Evolutionary conservation across 2,113 vertebrate genomes (phyloP).

Genomic region (Pholis gunnellus): DNA sequence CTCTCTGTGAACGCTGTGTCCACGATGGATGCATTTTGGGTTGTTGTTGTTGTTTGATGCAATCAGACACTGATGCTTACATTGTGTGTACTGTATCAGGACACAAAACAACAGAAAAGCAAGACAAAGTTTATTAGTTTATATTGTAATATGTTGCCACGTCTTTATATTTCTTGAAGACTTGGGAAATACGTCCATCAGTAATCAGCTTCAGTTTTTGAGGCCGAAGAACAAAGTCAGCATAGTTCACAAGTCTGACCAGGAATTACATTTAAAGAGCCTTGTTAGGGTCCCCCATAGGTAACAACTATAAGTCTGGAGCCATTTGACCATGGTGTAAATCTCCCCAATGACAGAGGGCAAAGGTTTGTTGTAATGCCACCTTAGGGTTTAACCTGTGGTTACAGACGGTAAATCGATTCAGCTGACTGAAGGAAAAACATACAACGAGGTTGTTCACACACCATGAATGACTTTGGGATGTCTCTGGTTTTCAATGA

Average conservation of each 20-base stretch:
- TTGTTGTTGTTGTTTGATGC: neutral
- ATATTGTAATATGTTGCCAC: conserved; percentile 4
- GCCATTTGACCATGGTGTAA: conserved; percentile 61
- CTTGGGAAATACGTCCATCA: neutral
- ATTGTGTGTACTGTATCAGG: neutral
- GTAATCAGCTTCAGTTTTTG: conserved; percentile 36
- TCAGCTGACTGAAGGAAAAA: conserved; percentile 71
- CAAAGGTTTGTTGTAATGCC: conserved; percentile 71
- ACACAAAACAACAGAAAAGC: neutral
- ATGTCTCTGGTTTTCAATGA: neutral
- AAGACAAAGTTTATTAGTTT: neutral
- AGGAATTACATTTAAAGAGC: conserved; percentile 54
- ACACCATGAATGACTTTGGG: neutral
- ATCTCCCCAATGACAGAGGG: conserved; percentile 50
- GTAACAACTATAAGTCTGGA: conserved; percentile 49
- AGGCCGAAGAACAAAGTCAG: conserved; percentile 45
- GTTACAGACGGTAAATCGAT: conserved; percentile 66
- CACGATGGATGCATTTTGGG: conserved; percentile 39
- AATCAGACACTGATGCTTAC: conserved; percentile 8
- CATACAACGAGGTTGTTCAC: neutral
- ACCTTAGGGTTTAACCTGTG: conserved; percentile 57
- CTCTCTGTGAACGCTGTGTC: conserved; percentile 1
- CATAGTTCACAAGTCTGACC: conserved; percentile 41
- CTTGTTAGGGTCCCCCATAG: conserved; percentile 13
- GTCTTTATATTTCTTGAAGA: neutral